These are phyloP conservation scores for Toxotes jaculatrix DNA, from an alignment of 2,113 vertebrate genomes.

Conservation along the genomic window DNA sequence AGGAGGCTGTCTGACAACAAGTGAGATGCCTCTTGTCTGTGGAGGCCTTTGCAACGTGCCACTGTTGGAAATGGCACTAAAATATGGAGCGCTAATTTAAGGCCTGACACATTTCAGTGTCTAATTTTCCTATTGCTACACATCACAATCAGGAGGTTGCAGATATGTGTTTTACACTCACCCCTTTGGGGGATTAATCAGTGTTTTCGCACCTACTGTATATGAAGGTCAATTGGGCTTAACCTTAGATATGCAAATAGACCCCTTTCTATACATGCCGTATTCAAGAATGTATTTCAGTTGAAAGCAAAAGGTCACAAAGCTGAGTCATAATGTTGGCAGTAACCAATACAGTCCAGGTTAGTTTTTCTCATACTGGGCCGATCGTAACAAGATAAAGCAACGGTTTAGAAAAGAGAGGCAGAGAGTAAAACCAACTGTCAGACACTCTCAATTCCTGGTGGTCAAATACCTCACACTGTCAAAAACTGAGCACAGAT, in stretches of 20 bases:
- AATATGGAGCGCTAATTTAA: constrained; percentile 87
- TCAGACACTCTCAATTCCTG: constrained; percentile 19
- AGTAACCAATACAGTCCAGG: neutral
- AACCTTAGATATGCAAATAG: constrained; percentile 67
- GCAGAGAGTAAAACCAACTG: constrained; percentile 3
- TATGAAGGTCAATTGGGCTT: constrained; percentile 64
- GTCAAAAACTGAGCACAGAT: constrained; percentile 27
- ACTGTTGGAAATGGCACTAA: constrained; percentile 78
- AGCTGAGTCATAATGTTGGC: constrained; percentile 29
- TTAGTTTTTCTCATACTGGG: neutral
- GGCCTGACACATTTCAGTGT: constrained; percentile 78
- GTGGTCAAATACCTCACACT: constrained; percentile 39
- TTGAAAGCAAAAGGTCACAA: constrained; percentile 55
- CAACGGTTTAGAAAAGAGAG: constrained; percentile 27
- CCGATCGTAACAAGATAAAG: constrained; percentile 29
- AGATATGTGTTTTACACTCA: constrained; percentile 66
- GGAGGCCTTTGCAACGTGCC: constrained; percentile 68
- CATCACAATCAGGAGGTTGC: constrained; percentile 71
- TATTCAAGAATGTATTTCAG: constrained; percentile 21
- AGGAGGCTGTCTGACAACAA: constrained; percentile 80
- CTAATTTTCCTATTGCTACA: constrained; percentile 72
- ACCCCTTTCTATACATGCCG: constrained; percentile 8
- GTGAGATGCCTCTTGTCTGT: constrained; percentile 67
- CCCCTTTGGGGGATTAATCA: constrained; percentile 68
- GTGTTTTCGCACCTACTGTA: constrained; percentile 69